phyloP scores from a whole-genome alignment of 2,888 invertebrate species.

The Panorpa germanica region DNA sequence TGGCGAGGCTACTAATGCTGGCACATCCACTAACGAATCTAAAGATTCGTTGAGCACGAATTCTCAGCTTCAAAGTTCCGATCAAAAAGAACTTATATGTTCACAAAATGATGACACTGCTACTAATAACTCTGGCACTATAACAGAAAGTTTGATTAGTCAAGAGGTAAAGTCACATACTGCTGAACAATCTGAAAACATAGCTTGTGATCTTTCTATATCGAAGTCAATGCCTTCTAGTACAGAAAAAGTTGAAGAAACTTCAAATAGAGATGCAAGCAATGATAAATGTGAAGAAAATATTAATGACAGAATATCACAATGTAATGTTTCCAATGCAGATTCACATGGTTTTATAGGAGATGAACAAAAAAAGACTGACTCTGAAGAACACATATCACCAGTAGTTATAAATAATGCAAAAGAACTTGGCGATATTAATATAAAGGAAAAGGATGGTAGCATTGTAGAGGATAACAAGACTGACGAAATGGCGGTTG shows the following conservation, averaged over 20 bases:
- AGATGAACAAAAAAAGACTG: conserved; percentile 16
- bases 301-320: background rate
- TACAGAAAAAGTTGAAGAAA: background rate
- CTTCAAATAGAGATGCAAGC: background rate
- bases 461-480: conserved; percentile 5
- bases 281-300: conserved; percentile 9
- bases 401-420: conserved; percentile 23
- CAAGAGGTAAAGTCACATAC: too few relatives aligned
- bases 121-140: too few relatives aligned
- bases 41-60: too few relatives aligned
- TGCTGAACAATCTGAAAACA: too few relatives aligned
- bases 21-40: too few relatives aligned
- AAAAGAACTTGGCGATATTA: conserved; percentile 15
- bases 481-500: background rate
- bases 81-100: too few relatives aligned
- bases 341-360: conserved; percentile 10
- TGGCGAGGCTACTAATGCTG: too few relatives aligned
- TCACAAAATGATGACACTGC: too few relatives aligned
- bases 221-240: too few relatives aligned
- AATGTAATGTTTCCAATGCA: background rate
- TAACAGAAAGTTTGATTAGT: too few relatives aligned
- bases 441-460: conserved; percentile 4
- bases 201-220: too few relatives aligned
- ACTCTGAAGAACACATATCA: conserved; percentile 21
- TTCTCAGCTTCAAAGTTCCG: too few relatives aligned